Evolutionary conservation across 1,140 invertebrate species (phyloP), one percentile per base, ranked within the genome.

Genomic region (Heliconius hewitsoni): DNA sequence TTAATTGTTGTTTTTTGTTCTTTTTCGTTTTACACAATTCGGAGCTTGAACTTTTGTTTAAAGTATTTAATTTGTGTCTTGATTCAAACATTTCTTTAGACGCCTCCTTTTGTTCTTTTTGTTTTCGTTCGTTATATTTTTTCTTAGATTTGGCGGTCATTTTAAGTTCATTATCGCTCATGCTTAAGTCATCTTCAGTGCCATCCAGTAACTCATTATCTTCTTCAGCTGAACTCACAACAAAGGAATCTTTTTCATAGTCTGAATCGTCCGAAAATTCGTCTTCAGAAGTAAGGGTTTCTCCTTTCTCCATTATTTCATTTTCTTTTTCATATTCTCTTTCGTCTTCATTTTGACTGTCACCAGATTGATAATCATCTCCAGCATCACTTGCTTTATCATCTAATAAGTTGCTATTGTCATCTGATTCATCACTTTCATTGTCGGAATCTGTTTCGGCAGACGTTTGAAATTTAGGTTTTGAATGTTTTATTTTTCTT

Each of bases 211-310:
- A 80, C 23, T 91, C 86, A 83, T 91, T 81, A 79, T 94, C 93
- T 84, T 94, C 91, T 84, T 90, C 91, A 83, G 89, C 86, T 16
- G 93, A 93, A 82, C 89, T 93, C 4, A 94, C 92, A 39, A 94
- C 75, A 83, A 94, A 94, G 8, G 93, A 94, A 80, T 90, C 93
- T 84, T 92, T 93, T 82, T 94, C 93, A 82, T 94, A 94, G 78
- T 94, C 90, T 39, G 91, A 84, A 79, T 94, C 90, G 82, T 90
- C 82, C 55, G 91, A 91, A 57, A 88, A 78, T 16, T 92, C 89
- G 23, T 91, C 89, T 52, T 93, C 89, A 57, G 89, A 89, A 37
- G 89, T 84, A 71, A 94, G 81, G 8, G 93, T 94, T 88, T 91
- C 91, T 42, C 92, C 93, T 81, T 87, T 91, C 74, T 93, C 90